A percentile compares a stretch with the other conserved stretches of the same genome.
These are phyloP conservation scores for Cephus pulcher DNA, from an alignment of 2,888 invertebrate species.

Conservation along the genomic window DNA sequence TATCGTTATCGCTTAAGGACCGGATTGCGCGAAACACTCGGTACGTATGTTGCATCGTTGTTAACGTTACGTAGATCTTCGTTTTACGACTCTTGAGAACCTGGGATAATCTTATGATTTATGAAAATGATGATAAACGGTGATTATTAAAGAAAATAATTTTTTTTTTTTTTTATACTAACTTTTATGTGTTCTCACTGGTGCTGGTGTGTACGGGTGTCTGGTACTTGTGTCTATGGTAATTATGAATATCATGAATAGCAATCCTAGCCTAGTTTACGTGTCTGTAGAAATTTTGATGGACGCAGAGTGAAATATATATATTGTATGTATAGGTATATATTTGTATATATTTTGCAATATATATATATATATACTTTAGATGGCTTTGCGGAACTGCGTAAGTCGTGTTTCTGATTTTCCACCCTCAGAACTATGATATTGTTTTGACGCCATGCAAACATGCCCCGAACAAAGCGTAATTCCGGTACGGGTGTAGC, in stretches of 20 bases:
- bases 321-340: neutral
- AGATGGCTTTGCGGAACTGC: neutral
- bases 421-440: conserved; percentile 13
- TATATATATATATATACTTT: neutral
- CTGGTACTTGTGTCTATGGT: neutral
- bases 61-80: neutral
- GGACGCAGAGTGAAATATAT: neutral
- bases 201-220: neutral
- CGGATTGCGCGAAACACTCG: neutral
- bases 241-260: neutral
- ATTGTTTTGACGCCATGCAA: conserved; percentile 41
- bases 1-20: neutral
- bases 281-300: neutral
- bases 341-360: neutral
- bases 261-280: neutral
- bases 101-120: neutral
- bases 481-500: conserved; percentile 56
- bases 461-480: conserved; percentile 46
- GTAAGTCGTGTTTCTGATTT: neutral
- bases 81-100: neutral
- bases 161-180: neutral
- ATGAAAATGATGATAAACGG: neutral
- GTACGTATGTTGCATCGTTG: neutral
- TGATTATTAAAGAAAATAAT: neutral
- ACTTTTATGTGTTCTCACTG: neutral